Percentiles rank a stretch among this genome's conserved stretches.
Conservation (phyloP, 2,888 invertebrate species). For the Cremastinae sp. region DNA sequence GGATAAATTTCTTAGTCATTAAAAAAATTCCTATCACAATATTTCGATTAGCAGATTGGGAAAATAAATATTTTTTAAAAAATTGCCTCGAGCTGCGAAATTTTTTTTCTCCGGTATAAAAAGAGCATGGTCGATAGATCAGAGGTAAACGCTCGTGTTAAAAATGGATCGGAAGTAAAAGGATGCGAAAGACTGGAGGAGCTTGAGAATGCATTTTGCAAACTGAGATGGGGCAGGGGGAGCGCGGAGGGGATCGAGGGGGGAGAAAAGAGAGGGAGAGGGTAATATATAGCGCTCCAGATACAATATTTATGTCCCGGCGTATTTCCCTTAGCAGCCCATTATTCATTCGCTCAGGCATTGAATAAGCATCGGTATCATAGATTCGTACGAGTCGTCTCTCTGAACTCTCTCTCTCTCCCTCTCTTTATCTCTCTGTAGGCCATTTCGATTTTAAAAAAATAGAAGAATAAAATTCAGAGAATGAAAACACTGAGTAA, state of each 20-base stretch:
- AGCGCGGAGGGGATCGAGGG: constrained; percentile 36
- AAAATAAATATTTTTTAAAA: too few species aligned
- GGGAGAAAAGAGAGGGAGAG: constrained; percentile 67
- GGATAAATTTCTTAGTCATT: too few species aligned
- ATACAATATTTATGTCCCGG: constrained; percentile 79
- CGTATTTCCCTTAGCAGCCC: constrained; percentile 79
- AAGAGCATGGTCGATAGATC: too few species aligned
- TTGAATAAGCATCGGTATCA: constrained; percentile 79
- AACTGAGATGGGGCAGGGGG: constrained; percentile 11
- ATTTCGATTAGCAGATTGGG: too few species aligned
- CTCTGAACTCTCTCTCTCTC: constrained; percentile 64
- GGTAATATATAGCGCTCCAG: constrained; percentile 79
- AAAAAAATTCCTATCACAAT: too few species aligned
- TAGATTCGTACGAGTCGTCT: constrained; percentile 68
- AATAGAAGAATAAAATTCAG: too few species aligned
- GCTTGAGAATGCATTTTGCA: background rate
- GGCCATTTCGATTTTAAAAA: background rate
- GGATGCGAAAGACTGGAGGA: constrained; percentile 12
- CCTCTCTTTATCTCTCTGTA: constrained; percentile 57
- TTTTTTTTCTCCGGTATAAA: too few species aligned
- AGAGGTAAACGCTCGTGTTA: too few species aligned
- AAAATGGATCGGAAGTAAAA: too few species aligned
- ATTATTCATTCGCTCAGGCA: constrained; percentile 78
- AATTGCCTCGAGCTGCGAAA: too few species aligned
- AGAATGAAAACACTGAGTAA: too few species aligned